These are phyloP conservation scores for Yponomeuta malinellus DNA, from an alignment of 2,888 invertebrate genomes.

Conservation along the genomic window DNA sequence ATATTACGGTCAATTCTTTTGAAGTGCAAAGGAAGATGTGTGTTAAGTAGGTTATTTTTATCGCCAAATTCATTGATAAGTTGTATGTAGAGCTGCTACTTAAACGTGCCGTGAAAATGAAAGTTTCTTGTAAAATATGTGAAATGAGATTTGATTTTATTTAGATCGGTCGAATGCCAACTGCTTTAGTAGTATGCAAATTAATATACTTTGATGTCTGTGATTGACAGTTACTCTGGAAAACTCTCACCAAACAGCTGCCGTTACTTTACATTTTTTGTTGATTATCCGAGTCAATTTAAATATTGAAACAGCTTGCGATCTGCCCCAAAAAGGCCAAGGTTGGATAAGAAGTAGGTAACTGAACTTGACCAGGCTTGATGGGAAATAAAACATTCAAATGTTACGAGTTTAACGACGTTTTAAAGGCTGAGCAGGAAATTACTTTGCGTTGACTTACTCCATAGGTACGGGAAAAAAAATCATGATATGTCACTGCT, in stretches of 20 bases:
- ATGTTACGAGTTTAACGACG: neutral
- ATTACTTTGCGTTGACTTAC: too few species aligned
- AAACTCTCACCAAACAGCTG: neutral
- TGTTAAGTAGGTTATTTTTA: neutral
- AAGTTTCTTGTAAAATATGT: neutral
- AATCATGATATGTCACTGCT: too few species aligned
- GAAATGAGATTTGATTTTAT: neutral
- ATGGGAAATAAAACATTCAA: neutral
- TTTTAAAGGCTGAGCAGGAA: neutral
- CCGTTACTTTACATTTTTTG: neutral
- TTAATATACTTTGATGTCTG: neutral
- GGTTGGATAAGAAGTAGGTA: neutral
- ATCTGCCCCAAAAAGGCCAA: neutral
- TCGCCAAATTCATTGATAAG: neutral
- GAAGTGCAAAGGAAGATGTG: neutral
- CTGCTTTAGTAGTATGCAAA: neutral
- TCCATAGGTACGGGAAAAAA: too few species aligned
- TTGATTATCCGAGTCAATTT: neutral
- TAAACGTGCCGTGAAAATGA: neutral
- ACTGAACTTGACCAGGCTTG: neutral
- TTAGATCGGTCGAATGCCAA: neutral
- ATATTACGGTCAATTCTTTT: conserved; percentile 1
- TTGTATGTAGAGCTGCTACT: neutral
- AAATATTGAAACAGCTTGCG: neutral
- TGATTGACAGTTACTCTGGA: neutral